These are phyloP conservation scores for Drosophila busckii DNA, from an alignment of 1,140 invertebrate genomes.

Conservation along the genomic window DNA sequence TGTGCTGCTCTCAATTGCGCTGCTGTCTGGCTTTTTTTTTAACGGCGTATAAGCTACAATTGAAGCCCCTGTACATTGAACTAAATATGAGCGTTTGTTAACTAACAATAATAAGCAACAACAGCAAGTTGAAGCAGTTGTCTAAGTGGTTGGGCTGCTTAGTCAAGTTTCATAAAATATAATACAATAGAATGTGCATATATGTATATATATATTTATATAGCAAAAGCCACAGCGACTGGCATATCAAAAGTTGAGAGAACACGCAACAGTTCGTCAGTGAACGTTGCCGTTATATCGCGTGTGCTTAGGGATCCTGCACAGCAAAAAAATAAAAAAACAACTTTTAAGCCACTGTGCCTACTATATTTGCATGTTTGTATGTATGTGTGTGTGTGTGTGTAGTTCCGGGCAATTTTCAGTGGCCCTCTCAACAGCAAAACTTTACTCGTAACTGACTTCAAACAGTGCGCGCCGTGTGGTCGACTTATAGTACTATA, in stretches of 20 bases:
- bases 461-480: slow-evolving; percentile 44
- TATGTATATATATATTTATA: slow-evolving; percentile 30
- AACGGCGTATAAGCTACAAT: too few species aligned
- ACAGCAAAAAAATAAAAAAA: too few species aligned
- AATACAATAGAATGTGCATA: slow-evolving; percentile 61
- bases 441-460: slow-evolving; percentile 32
- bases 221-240: slow-evolving; percentile 21
- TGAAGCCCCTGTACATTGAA: slow-evolving; percentile 39
- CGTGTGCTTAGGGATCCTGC: slow-evolving; percentile 18
- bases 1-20: too few species aligned
- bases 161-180: slow-evolving; percentile 59
- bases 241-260: slow-evolving; percentile 57
- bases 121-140: slow-evolving; percentile 59
- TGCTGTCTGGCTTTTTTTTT: too few species aligned
- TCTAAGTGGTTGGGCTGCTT: slow-evolving; percentile 61
- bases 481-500: slow-evolving; percentile 16
- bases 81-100: slow-evolving; percentile 70
- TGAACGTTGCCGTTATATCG: slow-evolving; percentile 38
- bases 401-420: slow-evolving; percentile 11
- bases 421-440: slow-evolving; percentile 23
- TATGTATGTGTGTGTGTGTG: too few species aligned
- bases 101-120: slow-evolving; percentile 63
- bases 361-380: too few species aligned
- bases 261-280: slow-evolving; percentile 69
- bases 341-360: too few species aligned